Base-by-base conservation (phyloP, 2,888 invertebrate genomes). In the Epinotia demarniana region DNA sequence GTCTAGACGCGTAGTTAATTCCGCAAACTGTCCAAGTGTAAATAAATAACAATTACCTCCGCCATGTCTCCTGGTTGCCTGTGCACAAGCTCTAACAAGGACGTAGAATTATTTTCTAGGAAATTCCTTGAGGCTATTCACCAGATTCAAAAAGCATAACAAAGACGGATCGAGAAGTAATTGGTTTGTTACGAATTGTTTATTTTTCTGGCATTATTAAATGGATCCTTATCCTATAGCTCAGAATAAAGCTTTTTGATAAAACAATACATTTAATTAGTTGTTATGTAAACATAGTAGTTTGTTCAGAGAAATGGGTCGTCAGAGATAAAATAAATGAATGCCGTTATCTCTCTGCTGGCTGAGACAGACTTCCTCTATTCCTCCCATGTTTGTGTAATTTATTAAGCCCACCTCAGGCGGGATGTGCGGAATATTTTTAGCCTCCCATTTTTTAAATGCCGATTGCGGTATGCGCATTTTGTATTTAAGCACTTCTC, bases 371-470 rank as follows among this genome's bases (percentile, higher is more conserved):
- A 16, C 43, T 53, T 64, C 69, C 63, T 73, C 61, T 75, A 72
- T 75, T 75, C 75, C 67, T 43, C 72, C 67, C 61, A 67, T 75
- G 75, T 75, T 75, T 72, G 46, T 62, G 75, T 75, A 75, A 72
- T 75, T 75, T 75, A 72, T 75, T 72, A 67, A 72, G 55, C 71
- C 55, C 71, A 75, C 71, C 75, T 71, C 66, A 61, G 60, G 61
- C 66, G 60, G 60, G 60, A 46, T 67, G 39, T 58, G 58, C n/a
- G 46, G 55, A 46, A 61, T 72, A 67, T 72, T 71, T 68, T 72
- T 75, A 64, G 58, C 49, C 63, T 58, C 72, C 39, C 46, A 12
- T 49, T 69, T 76, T 76, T 55, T 61, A 62, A 70, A 60, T 73
- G 69, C 67, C 39, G n/a, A 60, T 33, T 72, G 33, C 46, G 33